Evolutionary conservation across 2,888 invertebrate species (phyloP).

Genomic region (Cryptophagus acutangulus): DNA sequence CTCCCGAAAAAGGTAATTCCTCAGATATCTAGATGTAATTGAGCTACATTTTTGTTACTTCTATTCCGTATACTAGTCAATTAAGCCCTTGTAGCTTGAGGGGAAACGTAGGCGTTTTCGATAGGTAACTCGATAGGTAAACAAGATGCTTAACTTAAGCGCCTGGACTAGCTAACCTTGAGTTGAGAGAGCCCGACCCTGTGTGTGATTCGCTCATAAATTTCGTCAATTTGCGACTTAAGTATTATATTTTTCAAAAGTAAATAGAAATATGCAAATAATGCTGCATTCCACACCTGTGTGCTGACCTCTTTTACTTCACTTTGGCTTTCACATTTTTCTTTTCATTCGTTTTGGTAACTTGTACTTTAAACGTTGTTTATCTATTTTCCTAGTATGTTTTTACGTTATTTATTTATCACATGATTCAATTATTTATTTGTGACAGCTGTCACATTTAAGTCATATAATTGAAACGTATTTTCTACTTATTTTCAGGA

Average conservation of each 20-base stretch:
- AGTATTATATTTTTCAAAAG: slow-evolving; percentile 17
- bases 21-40: neutral
- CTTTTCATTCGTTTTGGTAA: no score
- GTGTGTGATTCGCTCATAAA: slow-evolving; percentile 25
- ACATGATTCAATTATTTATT: no score
- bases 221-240: slow-evolving; percentile 26
- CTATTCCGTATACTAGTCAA: neutral
- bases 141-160: slow-evolving; percentile 31
- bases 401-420: no score
- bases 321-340: slow-evolving; percentile 37
- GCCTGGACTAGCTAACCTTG: slow-evolving; percentile 41
- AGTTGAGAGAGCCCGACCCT: slow-evolving; percentile 37
- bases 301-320: slow-evolving; percentile 40
- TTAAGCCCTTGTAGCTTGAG: slow-evolving; percentile 7
- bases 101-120: slow-evolving; percentile 38
- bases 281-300: slow-evolving; percentile 36
- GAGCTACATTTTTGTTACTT: neutral
- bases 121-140: slow-evolving; percentile 34
- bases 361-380: no score
- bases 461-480: no score
- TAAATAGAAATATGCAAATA: slow-evolving; percentile 29
- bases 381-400: no score
- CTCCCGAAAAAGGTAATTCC: slow-evolving; percentile 83
- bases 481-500: no score
- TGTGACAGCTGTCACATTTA: no score